phyloP scores from a whole-genome alignment of 2,797 vertebrate genomes.

The Enteromius thamalakanensis region DNA sequence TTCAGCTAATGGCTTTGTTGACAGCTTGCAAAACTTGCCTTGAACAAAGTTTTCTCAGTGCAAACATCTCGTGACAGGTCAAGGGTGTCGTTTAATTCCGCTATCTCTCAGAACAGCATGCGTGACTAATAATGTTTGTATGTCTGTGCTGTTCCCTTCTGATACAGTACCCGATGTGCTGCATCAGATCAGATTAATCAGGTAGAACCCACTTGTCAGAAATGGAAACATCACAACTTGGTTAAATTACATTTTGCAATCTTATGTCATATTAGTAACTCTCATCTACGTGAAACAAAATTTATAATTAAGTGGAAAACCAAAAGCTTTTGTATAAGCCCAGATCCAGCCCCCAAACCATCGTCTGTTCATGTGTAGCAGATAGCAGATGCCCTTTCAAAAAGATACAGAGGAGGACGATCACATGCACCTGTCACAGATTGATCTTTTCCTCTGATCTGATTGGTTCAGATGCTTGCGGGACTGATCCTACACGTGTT shows the following conservation, averaged over 20 bases:
- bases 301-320: background rate
- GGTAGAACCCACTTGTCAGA: conserved; percentile 29
- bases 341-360: background rate
- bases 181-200: conserved; percentile 45
- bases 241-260: conserved; percentile 26
- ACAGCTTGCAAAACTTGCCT: background rate
- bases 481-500: background rate
- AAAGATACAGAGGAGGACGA: conserved; percentile 9
- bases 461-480: conserved; percentile 31
- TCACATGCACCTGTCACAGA: conserved; percentile 33
- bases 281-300: conserved; percentile 1
- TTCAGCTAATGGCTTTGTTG: conserved; percentile 10
- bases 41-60: background rate
- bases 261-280: background rate
- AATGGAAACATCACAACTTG: conserved; percentile 24
- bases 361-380: conserved; percentile 12
- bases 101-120: conserved; percentile 39
- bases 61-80: conserved; percentile 2
- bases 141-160: conserved; percentile 24
- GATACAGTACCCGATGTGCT: conserved; percentile 29
- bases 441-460: conserved; percentile 38
- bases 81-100: conserved; percentile 16
- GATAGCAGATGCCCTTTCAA: conserved; percentile 1
- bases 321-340: background rate
- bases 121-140: conserved; percentile 57